Base-by-base conservation (phyloP, 2,797 vertebrate genomes). In the Girardinus metallicus region DNA sequence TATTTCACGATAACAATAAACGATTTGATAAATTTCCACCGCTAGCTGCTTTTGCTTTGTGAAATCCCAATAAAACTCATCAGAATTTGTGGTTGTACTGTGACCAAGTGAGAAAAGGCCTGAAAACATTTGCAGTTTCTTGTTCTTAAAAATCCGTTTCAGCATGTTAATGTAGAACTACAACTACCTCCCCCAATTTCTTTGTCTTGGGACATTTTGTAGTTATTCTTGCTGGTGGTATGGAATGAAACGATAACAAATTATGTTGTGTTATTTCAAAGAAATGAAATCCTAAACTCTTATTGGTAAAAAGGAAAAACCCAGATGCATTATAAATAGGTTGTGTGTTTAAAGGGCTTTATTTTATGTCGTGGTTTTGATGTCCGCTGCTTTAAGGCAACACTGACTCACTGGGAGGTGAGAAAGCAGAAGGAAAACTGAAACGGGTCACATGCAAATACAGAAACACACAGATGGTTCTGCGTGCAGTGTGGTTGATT, bases 401-500 rank as follows among this genome's bases (percentile, higher is more conserved):
- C 60, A 36, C n/a, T 79, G 68, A 73, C 23, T 4, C n/a, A 46
- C 46, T 44, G n/a, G 23, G 11, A 29, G 57, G 51, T 26, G 39
- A 81, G 23, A 88, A 87, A 83, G 77, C 43, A 85, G 85, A 88
- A 88, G 83, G 60, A 83, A 43, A 26, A 68, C 31, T 60, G 72
- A 87, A 88, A 77, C 41, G 31, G 73, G 83, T 92, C 84, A 84
- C 80, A 80, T 87, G 83, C 83, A 75, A 82, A 82, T 83, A 78
- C 80, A 80, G 73, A 80, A 81, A 66, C 81, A 77, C 80, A 83
- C 84, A 84, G 86, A 89, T 84, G 83, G 83, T 47, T 47, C 4
- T 83, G 71, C 74, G 81, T 85, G 80, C 83, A 79, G 55, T 91
- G 79, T 83, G 85, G 83, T 83, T 77, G 90, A 94, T 92, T 95